Conservation (phyloP, 2,797 vertebrate species). For the Tympanoctomys barrerae region DNA sequence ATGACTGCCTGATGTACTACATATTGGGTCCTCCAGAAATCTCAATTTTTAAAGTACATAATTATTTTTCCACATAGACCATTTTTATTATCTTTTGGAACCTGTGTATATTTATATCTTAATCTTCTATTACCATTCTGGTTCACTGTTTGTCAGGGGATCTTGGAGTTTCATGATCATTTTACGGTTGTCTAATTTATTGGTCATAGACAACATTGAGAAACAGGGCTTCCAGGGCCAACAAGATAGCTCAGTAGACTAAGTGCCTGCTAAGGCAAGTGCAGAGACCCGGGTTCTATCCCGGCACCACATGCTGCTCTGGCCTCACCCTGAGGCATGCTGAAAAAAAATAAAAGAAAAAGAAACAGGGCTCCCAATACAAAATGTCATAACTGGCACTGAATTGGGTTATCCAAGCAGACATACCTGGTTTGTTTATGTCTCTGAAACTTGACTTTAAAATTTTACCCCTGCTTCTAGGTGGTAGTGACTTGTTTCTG, state of each 20-base stretch:
- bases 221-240: not conserved
- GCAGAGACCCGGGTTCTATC: no score
- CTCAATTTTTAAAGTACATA: not conserved
- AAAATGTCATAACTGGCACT: not conserved
- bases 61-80: not conserved
- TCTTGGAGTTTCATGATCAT: not conserved
- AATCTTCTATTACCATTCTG: not conserved
- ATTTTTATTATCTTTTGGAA: slow-evolving; percentile 28
- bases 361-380: not conserved
- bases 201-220: not conserved
- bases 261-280: no score
- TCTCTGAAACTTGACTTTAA: not conserved
- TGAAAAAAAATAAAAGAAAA: no score
- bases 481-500: not conserved
- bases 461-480: not conserved
- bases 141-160: not conserved
- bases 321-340: no score
- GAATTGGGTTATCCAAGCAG: not conserved
- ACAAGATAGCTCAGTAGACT: no score
- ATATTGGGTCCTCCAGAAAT: not conserved
- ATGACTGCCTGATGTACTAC: not conserved
- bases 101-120: not conserved
- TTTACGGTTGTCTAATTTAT: not conserved
- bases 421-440: not conserved
- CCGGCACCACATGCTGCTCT: no score